These are phyloP conservation scores for Cryptoblepharus egeriae DNA, from an alignment of 2,797 vertebrate genomes.

Conservation along the genomic window DNA sequence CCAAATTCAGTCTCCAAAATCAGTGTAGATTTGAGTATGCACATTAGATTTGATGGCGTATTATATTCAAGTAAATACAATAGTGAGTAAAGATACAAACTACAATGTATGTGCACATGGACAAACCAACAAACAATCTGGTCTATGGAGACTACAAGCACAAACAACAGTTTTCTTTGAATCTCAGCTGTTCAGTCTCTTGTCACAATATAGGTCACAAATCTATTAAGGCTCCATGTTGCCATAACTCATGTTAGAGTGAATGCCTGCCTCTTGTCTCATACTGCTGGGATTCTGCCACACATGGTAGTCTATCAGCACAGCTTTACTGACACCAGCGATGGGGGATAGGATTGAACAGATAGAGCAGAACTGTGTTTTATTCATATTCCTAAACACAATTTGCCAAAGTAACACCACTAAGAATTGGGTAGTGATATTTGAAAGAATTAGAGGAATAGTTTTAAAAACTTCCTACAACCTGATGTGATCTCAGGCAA, in stretches of 20 bases:
- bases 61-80: too few relatives aligned
- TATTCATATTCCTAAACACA: not conserved
- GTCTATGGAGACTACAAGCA: not conserved
- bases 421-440: too few relatives aligned
- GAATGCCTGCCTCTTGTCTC: too few relatives aligned
- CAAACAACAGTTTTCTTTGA: not conserved
- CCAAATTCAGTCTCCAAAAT: too few relatives aligned
- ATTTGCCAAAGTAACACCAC: not conserved
- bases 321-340: too few relatives aligned
- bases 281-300: too few relatives aligned
- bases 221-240: too few relatives aligned
- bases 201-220: not conserved
- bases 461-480: not conserved
- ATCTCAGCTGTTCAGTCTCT: not conserved
- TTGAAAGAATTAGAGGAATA: not conserved
- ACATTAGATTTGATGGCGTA: too few relatives aligned
- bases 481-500: not conserved
- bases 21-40: too few relatives aligned
- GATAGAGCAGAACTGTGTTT: not conserved
- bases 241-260: too few relatives aligned
- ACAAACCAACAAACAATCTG: not conserved
- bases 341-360: too few relatives aligned
- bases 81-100: constrained; percentile 10
- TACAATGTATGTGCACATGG: not conserved
- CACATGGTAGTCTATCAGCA: too few relatives aligned